Percentiles rank a stretch among this genome's conserved stretches.
Evolutionary conservation across 2,113 vertebrate genomes (phyloP).

Genomic region (rat (Rattus norvegicus)): GRCr8 NC_086036.1:31650501-31651000

Average conservation of each 20-base stretch:
- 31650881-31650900: conserved; percentile 27
- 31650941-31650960: neutral
- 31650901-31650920: neutral
- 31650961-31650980: neutral
- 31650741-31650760: no score
- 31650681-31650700: no score
- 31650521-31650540: neutral
- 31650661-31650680: neutral
- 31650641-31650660: neutral
- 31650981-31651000: neutral
- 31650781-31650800: no score
- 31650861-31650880: neutral
- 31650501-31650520: neutral
- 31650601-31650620: neutral
- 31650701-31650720: no score
- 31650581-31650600: conserved; percentile 26
- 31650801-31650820: no score
- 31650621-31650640: conserved; percentile 24
- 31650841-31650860: neutral
- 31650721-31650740: no score
- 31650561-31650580: conserved; percentile 29
- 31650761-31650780: no score
- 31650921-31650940: neutral
- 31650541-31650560: neutral
- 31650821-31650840: conserved; percentile 28